phyloP scores from a whole-genome alignment of 2,888 invertebrate genomes.

The Polydesmus complanatus region DNA sequence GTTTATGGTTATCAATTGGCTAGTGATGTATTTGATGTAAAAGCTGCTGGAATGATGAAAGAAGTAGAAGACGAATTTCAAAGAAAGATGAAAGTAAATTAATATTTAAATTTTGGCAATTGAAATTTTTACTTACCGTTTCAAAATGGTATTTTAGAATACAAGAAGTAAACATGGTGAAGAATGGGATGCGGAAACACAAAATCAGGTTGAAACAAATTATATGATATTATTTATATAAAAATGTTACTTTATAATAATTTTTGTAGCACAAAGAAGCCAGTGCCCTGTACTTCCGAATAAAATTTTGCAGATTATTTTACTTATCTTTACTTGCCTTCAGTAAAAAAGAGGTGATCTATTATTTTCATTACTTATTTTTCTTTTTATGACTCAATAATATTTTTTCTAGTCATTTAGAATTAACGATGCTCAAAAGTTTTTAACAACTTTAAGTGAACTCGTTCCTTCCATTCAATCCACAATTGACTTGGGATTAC shows the following conservation, averaged over 20 bases:
- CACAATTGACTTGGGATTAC: constrained; percentile 57
- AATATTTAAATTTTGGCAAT: too few species aligned
- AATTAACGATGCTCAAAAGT: constrained; percentile 61
- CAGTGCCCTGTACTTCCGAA: constrained; percentile 44
- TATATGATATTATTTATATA: background rate
- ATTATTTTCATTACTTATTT: background rate
- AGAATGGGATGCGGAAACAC: constrained; percentile 31
- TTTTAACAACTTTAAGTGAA: constrained; percentile 65
- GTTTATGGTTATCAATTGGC: constrained; percentile 76
- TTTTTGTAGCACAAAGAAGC: constrained; percentile 30
- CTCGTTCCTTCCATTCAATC: constrained; percentile 64
- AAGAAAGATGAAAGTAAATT: constrained; percentile 21
- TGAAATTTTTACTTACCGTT: too few species aligned
- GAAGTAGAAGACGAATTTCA: constrained; percentile 78
- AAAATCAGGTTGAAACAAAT: constrained; percentile 34
- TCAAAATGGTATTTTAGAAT: too few species aligned
- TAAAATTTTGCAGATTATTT: constrained; percentile 73
- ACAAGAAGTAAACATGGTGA: constrained; percentile 36
- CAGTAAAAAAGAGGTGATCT: constrained; percentile 35
- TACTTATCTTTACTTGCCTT: constrained; percentile 63
- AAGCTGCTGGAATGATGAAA: constrained; percentile 64
- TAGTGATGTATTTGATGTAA: constrained; percentile 64
- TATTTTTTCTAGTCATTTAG: constrained; percentile 23
- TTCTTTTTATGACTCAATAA: background rate
- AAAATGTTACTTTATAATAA: background rate